These are phyloP conservation scores for Horisme vitalbata DNA, from an alignment of 2,888 invertebrate genomes.

Conservation along the genomic window DNA sequence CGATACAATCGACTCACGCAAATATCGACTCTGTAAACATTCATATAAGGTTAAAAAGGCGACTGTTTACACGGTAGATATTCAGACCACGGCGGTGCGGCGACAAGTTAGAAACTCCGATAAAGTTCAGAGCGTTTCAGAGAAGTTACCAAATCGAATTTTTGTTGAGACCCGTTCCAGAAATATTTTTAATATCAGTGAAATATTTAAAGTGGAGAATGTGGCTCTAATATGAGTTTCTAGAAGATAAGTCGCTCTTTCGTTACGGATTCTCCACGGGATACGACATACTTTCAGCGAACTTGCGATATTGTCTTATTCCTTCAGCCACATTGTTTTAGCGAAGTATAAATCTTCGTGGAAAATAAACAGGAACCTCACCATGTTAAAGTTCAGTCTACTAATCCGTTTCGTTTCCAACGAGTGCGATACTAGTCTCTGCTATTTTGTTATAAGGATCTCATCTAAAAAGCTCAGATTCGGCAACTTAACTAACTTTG, in stretches of 20 bases:
- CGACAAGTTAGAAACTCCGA: slow-evolving; percentile 46
- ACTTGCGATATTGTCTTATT: slow-evolving; percentile 19
- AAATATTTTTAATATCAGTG: slow-evolving; percentile 51
- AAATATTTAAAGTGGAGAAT: slow-evolving; percentile 44
- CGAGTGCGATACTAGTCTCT: slow-evolving; percentile 19
- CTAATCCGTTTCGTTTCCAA: slow-evolving; percentile 19
- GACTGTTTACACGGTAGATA: slow-evolving; percentile 28
- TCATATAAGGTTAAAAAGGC: slow-evolving; percentile 27
- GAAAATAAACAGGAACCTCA: slow-evolving; percentile 7
- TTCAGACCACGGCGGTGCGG: slow-evolving; percentile 44
- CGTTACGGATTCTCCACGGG: slow-evolving; percentile 7
- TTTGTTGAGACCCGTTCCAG: slow-evolving; percentile 47
- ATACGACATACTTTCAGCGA: slow-evolving; percentile 17
- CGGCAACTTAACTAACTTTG: slow-evolving; percentile 27
- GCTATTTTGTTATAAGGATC: slow-evolving; percentile 26
- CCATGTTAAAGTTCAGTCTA: slow-evolving; percentile 4
- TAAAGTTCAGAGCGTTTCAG: slow-evolving; percentile 50
- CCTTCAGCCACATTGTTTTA: slow-evolving; percentile 10
- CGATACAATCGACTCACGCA: slow-evolving; percentile 19
- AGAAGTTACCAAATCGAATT: slow-evolving; percentile 55
- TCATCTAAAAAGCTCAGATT: slow-evolving; percentile 24
- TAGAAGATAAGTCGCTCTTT: slow-evolving; percentile 18
- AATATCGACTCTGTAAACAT: slow-evolving; percentile 24
- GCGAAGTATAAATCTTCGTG: slow-evolving; percentile 5
- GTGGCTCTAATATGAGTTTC: slow-evolving; percentile 32